phyloP scores from a whole-genome alignment of 2,113 vertebrate genomes.

The Nettapus auritus region DNA sequence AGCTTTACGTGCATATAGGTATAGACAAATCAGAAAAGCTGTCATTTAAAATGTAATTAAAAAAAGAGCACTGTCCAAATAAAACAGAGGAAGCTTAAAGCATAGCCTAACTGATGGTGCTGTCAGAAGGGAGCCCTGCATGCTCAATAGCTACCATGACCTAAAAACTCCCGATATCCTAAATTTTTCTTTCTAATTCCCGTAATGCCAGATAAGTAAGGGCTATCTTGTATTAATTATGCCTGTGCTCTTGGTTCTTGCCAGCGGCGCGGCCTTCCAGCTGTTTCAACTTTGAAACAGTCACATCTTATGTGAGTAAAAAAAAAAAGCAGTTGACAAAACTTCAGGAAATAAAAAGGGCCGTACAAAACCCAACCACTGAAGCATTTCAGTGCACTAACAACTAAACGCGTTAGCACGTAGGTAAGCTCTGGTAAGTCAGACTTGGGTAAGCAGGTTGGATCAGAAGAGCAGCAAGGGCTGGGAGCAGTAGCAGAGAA shows the following conservation, averaged over 20 bases:
- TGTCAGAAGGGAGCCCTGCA: not conserved
- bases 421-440: not conserved
- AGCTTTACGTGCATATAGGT: not conserved
- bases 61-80: not conserved
- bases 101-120: not conserved
- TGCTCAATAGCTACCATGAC: not conserved
- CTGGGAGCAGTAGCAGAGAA: not conserved
- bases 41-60: not conserved
- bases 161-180: not conserved
- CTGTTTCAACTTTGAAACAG: slow-evolving; percentile 36
- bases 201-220: not conserved
- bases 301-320: not conserved
- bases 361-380: not conserved
- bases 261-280: not conserved
- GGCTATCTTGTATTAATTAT: not conserved
- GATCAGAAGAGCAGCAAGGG: rapidly evolving
- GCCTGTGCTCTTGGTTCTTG: not conserved
- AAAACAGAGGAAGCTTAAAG: slow-evolving; percentile 21
- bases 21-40: not conserved
- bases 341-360: not conserved
- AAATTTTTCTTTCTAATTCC: not conserved
- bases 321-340: not conserved
- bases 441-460: not conserved
- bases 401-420: not conserved
- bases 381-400: not conserved